These are phyloP conservation scores for Incurvaria masculella DNA, from an alignment of 2,888 invertebrate species.

Conservation along the genomic window DNA sequence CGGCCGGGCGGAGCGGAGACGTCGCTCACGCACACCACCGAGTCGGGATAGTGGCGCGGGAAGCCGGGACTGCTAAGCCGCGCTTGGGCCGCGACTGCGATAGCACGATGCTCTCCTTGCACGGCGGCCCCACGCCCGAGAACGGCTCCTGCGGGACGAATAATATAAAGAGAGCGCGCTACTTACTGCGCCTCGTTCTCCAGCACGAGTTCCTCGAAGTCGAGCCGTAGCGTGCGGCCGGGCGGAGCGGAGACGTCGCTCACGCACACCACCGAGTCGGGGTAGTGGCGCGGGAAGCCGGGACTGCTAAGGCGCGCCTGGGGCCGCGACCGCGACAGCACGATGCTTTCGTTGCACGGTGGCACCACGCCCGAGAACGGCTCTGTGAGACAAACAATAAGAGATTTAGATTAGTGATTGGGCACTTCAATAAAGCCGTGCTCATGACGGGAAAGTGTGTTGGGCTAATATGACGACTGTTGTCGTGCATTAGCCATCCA, in stretches of 20 bases:
- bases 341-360: constrained; percentile 66
- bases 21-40: constrained; percentile 69
- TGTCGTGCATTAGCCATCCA: no score
- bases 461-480: no score
- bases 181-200: constrained; percentile 77
- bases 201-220: constrained; percentile 73
- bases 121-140: constrained; percentile 42
- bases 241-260: constrained; percentile 67
- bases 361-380: constrained; percentile 39
- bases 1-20: constrained; percentile 67
- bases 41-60: constrained; percentile 74
- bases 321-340: constrained; percentile 62
- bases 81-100: constrained; percentile 62
- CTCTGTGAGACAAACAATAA: no score
- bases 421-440: no score
- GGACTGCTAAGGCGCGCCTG: constrained; percentile 73
- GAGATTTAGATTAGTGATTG: no score
- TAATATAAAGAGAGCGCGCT: background rate
- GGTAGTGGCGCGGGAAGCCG: constrained; percentile 75
- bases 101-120: constrained; percentile 67
- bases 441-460: no score
- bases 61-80: constrained; percentile 78
- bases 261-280: constrained; percentile 71
- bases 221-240: constrained; percentile 66
- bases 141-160: no score